phyloP scores from a whole-genome alignment of 2,888 invertebrate genomes.

The Lypha dubia region DNA sequence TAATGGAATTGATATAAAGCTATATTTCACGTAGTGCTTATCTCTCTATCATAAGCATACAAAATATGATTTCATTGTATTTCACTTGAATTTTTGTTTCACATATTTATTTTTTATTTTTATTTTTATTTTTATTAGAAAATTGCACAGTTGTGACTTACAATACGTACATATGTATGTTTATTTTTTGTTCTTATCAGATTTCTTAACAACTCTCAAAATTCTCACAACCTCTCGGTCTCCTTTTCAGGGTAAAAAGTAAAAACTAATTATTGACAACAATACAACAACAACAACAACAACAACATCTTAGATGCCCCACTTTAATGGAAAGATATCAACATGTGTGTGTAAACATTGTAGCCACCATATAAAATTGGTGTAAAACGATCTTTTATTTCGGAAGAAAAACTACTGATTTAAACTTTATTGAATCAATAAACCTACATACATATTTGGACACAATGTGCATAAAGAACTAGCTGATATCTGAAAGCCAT shows the following conservation, averaged over 20 bases:
- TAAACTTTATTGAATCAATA: too few relatives aligned
- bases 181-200: conserved; percentile 48
- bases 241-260: background rate
- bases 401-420: too few relatives aligned
- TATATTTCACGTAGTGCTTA: too few relatives aligned
- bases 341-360: background rate
- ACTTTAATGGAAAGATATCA: conserved; percentile 1
- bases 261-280: background rate
- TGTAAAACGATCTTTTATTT: background rate
- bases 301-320: conserved; percentile 8
- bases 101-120: conserved; percentile 23
- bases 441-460: too few relatives aligned
- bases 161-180: too few relatives aligned
- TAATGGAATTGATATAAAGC: too few relatives aligned
- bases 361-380: background rate
- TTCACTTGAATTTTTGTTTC: conserved; percentile 26
- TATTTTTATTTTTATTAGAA: conserved; percentile 50
- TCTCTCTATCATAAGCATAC: background rate
- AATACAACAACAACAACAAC: conserved; percentile 6
- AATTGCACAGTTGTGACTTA: conserved; percentile 50
- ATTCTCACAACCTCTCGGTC: background rate
- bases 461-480: too few relatives aligned
- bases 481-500: too few relatives aligned
- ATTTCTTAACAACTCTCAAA: conserved; percentile 15
- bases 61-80: conserved; percentile 42